Base-by-base conservation (phyloP, 2,797 vertebrate genomes). In the Semaprochilodus insignis region DNA sequence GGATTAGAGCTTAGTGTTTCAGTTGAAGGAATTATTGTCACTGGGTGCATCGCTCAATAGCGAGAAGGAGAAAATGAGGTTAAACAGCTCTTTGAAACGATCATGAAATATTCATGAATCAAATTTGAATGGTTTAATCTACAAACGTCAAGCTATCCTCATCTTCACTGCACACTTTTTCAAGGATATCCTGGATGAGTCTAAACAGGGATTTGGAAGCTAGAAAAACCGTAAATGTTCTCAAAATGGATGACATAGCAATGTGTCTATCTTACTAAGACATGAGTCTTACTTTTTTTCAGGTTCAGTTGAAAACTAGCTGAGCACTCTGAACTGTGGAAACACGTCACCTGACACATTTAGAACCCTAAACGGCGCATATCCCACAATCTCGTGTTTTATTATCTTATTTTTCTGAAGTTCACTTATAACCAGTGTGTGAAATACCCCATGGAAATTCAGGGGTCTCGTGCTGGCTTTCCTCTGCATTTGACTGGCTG, bases 71-170 rank as follows among this genome's bases (percentile, higher is more conserved):
- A 87, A 91, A 90, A 89, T 85, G 44, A 88, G 88, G 91, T 90
- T 93, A 91, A 91, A 92, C 86, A 87, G 83, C n/a, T 80, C 87
- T 91, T 91, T 88, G 88, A 89, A 91, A 89, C 81, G 74, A 73
- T 86, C 74, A 92, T 92, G 77, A 90, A 94, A 93, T 93, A 94
- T 94, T 91, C 88, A 93, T 92, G 91, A 93, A 82, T 89, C 81
- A 77, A 86, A 93, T 93, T 91, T 91, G 89, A 94, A 92, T 92
- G 81, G 82, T 81, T 88, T 80, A 93, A 92, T 90, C 90, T 90
- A 86, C 85, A 91, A 89, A 91, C 77, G 88, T 88, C 89, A 84
- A 88, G 85, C 90, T 81, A 74, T 73, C 73, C 84, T 90, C 83
- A 87, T 86, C 73, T 36, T 63, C 60, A 34, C 34, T 62, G 57